Evolutionary conservation across 2,113 vertebrate species (phyloP), one percentile per base, ranked within the genome.

Genomic region (Nothoprocta pentlandii): DNA sequence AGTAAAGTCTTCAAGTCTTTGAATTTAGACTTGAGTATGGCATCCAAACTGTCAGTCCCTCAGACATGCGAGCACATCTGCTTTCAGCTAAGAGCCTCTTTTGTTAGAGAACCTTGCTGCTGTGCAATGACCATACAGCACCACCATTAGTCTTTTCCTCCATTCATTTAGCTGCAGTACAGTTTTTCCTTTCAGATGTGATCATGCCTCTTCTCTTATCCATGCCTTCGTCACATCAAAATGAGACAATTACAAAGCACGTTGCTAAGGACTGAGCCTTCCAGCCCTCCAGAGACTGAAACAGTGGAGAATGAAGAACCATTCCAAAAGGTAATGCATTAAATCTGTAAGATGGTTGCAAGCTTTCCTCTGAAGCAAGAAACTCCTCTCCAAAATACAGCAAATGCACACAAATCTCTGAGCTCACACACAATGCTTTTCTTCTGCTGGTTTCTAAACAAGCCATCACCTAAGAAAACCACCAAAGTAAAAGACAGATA

Each of bases 291-390:
- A 59, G 41, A 32, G 41, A 54, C 12, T 47, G 42, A 47, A 89
- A 81, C 25, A 34, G 8, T 2, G 3, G 53, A 70, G 67, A 89
- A 69, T 0, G 0, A 41, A 89, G 67, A 73, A 10, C 30, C n/a
- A 4, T 13, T 87, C 26, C 16, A 73, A 93, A 92, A 78, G 10
- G 21, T 14, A 92, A 26, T 10, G 11, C 41, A 17, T 47, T 32
- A 77, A 76, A 16, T 51, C n/a, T 26, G 58, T n/a, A 61, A 70
- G 30, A 32, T 2, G 13, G 34, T 56, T 75, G 25, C 56, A 44
- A 49, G 16, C 15, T 87, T 87, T 76, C 42, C 36, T 62, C 47
- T 36, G 58, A 81, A 82, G 66, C 6, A 68, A 51, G 36, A 42
- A 21, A 30, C 56, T 86, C 39, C 42, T 64, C 34, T 89, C 53